A percentile compares a stretch with the other conserved stretches of the same genome.
Evolutionary conservation across 2,797 vertebrate species (phyloP).

Genomic region (Ptychobarbus kaznakovi): DNA sequence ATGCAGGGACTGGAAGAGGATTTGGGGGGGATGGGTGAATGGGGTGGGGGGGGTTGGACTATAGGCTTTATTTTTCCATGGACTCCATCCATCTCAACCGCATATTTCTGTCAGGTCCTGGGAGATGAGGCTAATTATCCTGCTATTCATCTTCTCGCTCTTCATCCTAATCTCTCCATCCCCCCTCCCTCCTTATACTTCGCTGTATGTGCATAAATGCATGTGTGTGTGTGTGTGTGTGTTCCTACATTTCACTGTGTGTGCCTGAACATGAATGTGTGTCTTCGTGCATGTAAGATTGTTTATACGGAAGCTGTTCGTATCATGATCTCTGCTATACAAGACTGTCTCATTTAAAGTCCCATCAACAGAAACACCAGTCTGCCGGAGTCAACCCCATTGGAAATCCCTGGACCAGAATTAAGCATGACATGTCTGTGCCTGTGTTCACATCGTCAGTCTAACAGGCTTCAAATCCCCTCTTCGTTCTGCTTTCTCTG

Average conservation of each 20-base stretch:
- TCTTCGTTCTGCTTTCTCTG: conserved; percentile 23
- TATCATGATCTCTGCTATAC: conserved; percentile 62
- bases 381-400: conserved; percentile 52
- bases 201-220: conserved; percentile 51
- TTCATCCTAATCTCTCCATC: conserved; percentile 64
- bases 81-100: conserved; percentile 62
- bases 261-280: conserved; percentile 61
- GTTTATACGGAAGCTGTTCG: conserved; percentile 52
- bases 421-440: conserved; percentile 56
- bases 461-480: conserved; percentile 48
- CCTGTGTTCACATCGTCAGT: conserved; percentile 56
- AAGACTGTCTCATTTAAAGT: conserved; percentile 59
- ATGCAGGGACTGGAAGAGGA: conserved; percentile 53
- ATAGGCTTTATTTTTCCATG: conserved; percentile 56
- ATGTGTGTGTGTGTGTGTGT: conserved; percentile 52
- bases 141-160: conserved; percentile 61
- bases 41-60: conserved; percentile 54
- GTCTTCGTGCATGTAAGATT: conserved; percentile 64
- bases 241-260: conserved; percentile 53
- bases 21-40: conserved; percentile 55
- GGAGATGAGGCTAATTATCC: conserved; percentile 66
- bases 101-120: conserved; percentile 67
- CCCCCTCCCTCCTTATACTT: conserved; percentile 50
- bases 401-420: conserved; percentile 62
- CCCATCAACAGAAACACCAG: conserved; percentile 54